Base-by-base conservation (phyloP, 2,888 invertebrate genomes). In the Melanostoma scalare region DNA sequence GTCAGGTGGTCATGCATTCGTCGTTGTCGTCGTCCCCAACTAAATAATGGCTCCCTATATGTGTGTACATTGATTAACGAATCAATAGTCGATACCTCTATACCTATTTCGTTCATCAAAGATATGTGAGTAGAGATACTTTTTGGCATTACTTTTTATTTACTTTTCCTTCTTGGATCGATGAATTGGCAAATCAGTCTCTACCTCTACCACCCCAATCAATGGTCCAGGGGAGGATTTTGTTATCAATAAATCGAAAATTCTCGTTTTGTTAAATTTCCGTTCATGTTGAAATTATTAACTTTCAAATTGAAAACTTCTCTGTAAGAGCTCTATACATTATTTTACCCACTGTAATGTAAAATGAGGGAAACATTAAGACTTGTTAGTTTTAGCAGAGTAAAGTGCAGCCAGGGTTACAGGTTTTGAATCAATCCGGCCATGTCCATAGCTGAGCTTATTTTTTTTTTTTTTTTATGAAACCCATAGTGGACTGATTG, bases 11-110 rank as follows among this genome's bases (percentile, higher is more conserved):
- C 69, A 73, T 78, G 63, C 74, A 82, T 77, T 82, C 61, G 65
- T 65, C 42, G 67, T 42, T 30, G 35, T 48, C 38, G 50, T 55
- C 55, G 6, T 4, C 56, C 31, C 40, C 44, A 52, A 42, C 72
- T 73, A 53, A 58, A 42, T 67, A 20, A 50, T 55, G 50, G 30
- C 33, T 60, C 68, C 46, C 44, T 60, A 69, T 78, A 67, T 77
- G 69, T 78, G 82, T 77, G 78, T 74, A 78, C 78, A 84, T 71
- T 84, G 82, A 84, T 78, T 84, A 84, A 84, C 73, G 78, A 84
- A 84, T 84, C 73, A 84, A 68, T 35, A 73, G 38, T 50, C 30
- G n/a, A 30, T 35, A 35, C 31, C 58, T 72, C 8, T 58, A 60
- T 71, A 46, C 35, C 56, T 60, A 63, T 74, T 46, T 72, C 48